Evolutionary conservation across 2,113 vertebrate species (phyloP), one percentile per base, ranked within the genome.

Genomic region (Bubo bubo): DNA sequence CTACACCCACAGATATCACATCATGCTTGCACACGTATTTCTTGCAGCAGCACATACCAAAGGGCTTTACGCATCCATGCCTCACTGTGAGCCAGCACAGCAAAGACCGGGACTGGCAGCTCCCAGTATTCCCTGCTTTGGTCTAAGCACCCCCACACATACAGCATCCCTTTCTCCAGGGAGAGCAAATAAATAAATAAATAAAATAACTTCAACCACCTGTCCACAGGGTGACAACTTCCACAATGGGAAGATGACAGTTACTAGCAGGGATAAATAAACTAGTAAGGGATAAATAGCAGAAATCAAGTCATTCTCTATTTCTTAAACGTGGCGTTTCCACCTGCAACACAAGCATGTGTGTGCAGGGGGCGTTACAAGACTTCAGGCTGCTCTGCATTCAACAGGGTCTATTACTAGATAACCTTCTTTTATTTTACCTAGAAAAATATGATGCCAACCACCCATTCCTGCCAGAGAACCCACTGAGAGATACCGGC

Each of bases 31-130:
- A 93, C 76, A 53, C n/a, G 41, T 47, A 50, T 66, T 89, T 68
- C 58, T 77, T 72, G 70, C 73, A 93, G 81, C 41, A 82, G 84
- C 79, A 67, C 77, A 70, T 72, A 79, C 66, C 74, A 85, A 88
- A 87, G 0, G 8, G 58, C 23, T 84, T 91, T 58, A 70, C 2
- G 1, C 7, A 75, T 45, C 49, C 4, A 0, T 15, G 10, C 6
- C 50, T 64, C 55, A 66, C 37, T 3, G 2, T 47, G 12, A 87
- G 17, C 56, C 52, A 89, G 28, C 43, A 72, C 14, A 67, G 64
- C 64, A 75, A 79, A 73, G 34, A 81, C n/a, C 0, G 0, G 18
- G 27, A 73, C 21, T 43, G 37, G n/a, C 64, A 85, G 50, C 28
- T 91, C 53, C 56, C 52, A 77, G 28, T 21, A 74, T 10, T 8